phyloP scores from a whole-genome alignment of 2,888 invertebrate genomes.

The Calliopum simillimum region DNA sequence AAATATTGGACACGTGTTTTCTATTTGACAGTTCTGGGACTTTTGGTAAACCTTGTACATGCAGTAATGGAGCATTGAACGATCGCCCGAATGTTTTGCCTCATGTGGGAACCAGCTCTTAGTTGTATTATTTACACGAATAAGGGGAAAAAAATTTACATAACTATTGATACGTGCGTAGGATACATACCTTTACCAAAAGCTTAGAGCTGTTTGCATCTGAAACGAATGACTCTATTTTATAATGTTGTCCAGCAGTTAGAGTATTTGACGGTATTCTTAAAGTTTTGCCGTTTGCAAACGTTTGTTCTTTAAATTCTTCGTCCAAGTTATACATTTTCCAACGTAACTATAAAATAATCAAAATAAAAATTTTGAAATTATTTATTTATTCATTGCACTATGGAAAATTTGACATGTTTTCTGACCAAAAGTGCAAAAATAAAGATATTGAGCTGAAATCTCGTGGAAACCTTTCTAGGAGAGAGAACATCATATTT shows the following conservation, averaged over 20 bases:
- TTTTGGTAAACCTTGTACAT: too few relatives aligned
- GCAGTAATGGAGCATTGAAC: too few relatives aligned
- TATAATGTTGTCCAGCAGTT: conserved; percentile 47
- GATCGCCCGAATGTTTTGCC: background rate
- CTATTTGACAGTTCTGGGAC: too few relatives aligned
- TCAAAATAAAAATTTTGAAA: too few relatives aligned
- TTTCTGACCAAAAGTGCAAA: too few relatives aligned
- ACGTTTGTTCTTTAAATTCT: conserved; percentile 41
- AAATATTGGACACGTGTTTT: too few relatives aligned
- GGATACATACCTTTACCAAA: conserved; percentile 18
- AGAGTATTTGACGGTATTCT: conserved; percentile 48
- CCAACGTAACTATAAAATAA: conserved; percentile 41
- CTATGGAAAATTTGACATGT: too few relatives aligned
- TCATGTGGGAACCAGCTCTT: background rate
- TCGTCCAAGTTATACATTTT: conserved; percentile 48
- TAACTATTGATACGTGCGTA: background rate
- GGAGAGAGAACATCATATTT: too few relatives aligned
- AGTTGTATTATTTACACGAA: background rate
- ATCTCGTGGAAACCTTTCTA: too few relatives aligned
- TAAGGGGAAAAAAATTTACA: background rate
- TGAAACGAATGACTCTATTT: conserved; percentile 47
- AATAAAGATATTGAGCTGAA: too few relatives aligned
- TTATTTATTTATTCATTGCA: too few relatives aligned
- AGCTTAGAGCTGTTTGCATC: conserved; percentile 25
- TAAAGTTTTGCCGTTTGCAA: conserved; percentile 45